Conservation (phyloP, 1,140 invertebrate genomes). For the Daktulosphaira vitifoliae region DNA sequence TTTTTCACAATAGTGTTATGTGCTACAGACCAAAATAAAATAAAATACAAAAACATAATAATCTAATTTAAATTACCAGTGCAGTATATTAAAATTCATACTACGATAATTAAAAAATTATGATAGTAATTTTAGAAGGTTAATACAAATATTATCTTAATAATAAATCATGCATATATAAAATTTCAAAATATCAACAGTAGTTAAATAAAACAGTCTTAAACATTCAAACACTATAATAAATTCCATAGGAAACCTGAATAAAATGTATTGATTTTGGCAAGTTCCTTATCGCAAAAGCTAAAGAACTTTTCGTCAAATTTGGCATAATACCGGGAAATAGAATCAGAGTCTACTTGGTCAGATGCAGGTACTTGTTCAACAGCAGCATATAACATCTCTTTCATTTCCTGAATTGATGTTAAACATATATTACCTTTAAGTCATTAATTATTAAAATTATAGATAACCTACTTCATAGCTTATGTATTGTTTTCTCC, state of each 20-base stretch:
- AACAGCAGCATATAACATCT: constrained; percentile 76
- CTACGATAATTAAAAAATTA: no score
- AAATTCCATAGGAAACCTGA: constrained; percentile 54
- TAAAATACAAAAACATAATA: no score
- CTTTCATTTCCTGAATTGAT: constrained; percentile 73
- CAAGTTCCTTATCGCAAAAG: constrained; percentile 88
- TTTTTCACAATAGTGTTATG: no score
- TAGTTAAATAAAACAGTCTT: no score
- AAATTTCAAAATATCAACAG: no score
- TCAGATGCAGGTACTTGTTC: constrained; percentile 82
- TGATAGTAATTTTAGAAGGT: no score
- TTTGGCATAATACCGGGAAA: constrained; percentile 83
- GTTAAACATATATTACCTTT: constrained; percentile 18
- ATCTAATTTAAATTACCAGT: no score
- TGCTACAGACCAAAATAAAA: no score
- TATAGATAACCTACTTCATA: constrained; percentile 63
- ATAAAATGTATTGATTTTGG: constrained; percentile 96
- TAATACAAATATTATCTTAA: no score
- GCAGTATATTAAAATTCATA: no score
- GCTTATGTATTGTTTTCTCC: constrained; percentile 97
- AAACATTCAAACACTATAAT: constrained; percentile 10
- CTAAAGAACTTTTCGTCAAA: constrained; percentile 95
- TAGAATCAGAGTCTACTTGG: constrained; percentile 75
- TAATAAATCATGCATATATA: no score
- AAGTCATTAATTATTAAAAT: not conserved